Evolutionary conservation across 2,797 vertebrate genomes (phyloP), one percentile per base, ranked within the genome.

Genomic region (Oreochromis grahami): DNA sequence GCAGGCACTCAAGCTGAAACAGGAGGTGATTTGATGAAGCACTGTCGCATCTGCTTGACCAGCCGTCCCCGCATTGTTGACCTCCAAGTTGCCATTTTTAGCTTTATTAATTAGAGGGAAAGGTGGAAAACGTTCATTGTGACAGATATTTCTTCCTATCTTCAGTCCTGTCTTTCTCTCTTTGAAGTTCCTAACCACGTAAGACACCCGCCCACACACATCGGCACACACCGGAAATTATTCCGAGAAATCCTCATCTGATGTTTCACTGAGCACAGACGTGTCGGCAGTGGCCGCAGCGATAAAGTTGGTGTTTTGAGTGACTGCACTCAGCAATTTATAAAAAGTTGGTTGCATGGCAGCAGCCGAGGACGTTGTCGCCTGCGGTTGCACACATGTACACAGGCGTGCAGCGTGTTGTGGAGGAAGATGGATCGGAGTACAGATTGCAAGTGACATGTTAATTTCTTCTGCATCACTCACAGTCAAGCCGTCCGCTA

Each of bases 381-480:
- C 72, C 84, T 63, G 32, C 10, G 56, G 85, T 81, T 87, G 60
- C 88, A 29, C 83, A 83, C 83, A 60, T 41, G 53, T 77, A 80
- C 81, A 74, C 70, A 60, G 78, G n/a, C 32, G 82, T 79, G 86
- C 84, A 3, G 83, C 15, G 26, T 79, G 86, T 86, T 78, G 87
- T 78, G 56, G 90, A 94, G 90, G 93, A 95, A 97, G 96, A 97
- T 96, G 94, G 89, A 97, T 96, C 93, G 93, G 88, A 88, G 93
- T 85, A 92, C 95, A 96, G 95, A 97, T 96, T 96, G 95, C 96
- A 96, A 97, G 95, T 95, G 85, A 97, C 95, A 96, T 96, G 95
- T 97, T 97, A 95, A 97, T 97, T 97, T 97, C 94, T 97, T 94
- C 95, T 92, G 94, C 90, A 94, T 96, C 96, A 96, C 95, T 96